These are phyloP conservation scores for Gambusia affinis DNA, from an alignment of 2,113 vertebrate genomes.

Conservation along the genomic window DNA sequence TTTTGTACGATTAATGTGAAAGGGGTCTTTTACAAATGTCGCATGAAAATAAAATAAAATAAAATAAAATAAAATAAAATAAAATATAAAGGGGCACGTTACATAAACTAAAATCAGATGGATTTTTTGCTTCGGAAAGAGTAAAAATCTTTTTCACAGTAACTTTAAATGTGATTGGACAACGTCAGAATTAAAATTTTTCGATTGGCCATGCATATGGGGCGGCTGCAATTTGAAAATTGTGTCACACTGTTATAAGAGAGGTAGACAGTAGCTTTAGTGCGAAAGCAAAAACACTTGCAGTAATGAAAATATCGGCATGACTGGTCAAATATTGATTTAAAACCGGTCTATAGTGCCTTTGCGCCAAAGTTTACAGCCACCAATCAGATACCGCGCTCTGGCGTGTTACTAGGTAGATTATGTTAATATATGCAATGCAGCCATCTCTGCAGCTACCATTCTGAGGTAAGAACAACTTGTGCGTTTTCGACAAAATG, in stretches of 20 bases:
- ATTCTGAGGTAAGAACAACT: constrained; percentile 92
- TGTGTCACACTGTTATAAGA: not conserved
- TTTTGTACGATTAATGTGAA: not conserved
- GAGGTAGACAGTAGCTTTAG: not conserved
- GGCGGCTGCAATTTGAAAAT: not conserved
- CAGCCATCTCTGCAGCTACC: constrained; percentile 90
- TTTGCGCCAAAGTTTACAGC: constrained; percentile 4
- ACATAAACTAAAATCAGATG: not conserved
- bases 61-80: not conserved
- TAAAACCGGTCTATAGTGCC: not conserved
- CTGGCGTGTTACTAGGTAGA: constrained; percentile 84
- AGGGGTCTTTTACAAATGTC: not conserved
- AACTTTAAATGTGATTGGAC: constrained; percentile 45
- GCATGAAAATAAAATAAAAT: too few relatives aligned
- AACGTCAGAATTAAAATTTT: constrained; percentile 16
- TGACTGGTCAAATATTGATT: not conserved
- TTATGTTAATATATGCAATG: constrained; percentile 87
- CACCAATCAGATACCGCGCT: constrained; percentile 69
- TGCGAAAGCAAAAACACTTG: not conserved
- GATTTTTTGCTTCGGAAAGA: not conserved
- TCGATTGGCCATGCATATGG: constrained; percentile 56
- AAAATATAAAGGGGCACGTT: not conserved
- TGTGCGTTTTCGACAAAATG: constrained; percentile 77
- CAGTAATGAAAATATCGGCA: not conserved
- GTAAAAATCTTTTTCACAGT: not conserved